Percentiles rank a stretch among this genome's conserved stretches.
Evolutionary conservation across 2,113 vertebrate species (phyloP).

Genomic region (Poeciliopsis prolifica): DNA sequence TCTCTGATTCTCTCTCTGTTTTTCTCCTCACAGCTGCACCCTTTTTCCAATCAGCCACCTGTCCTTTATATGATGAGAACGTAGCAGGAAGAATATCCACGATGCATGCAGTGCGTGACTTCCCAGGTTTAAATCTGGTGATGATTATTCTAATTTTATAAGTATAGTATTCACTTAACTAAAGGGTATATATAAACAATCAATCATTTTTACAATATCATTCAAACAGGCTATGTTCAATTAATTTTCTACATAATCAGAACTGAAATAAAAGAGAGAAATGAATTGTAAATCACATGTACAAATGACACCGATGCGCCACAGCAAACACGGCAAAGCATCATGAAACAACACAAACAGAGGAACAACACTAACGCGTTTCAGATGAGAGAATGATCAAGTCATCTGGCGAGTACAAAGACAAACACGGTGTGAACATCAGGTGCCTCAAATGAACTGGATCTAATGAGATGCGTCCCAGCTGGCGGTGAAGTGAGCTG

Average conservation of each 20-base stretch:
- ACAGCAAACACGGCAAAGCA: background rate
- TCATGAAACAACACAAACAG: background rate
- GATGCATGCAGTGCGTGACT: background rate
- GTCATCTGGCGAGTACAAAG: background rate
- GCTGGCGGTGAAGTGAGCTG: constrained; percentile 26
- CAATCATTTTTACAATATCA: background rate
- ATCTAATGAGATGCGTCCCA: constrained; percentile 48
- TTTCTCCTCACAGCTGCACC: too few relatives aligned
- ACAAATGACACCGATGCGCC: background rate
- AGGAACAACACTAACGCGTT: background rate
- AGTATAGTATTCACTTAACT: background rate
- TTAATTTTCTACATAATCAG: background rate
- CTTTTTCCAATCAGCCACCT: too few relatives aligned
- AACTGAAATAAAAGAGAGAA: background rate
- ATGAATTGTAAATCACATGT: background rate
- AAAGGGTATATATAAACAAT: background rate
- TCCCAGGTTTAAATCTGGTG: background rate
- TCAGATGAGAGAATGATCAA: constrained; percentile 17
- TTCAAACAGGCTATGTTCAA: background rate
- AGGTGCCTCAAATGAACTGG: constrained; percentile 50
- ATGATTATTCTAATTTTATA: background rate
- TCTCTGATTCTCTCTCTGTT: too few relatives aligned
- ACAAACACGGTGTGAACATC: constrained; percentile 39
- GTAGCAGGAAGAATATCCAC: background rate
- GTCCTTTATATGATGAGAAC: background rate